Base-by-base conservation (phyloP, 2,888 invertebrate species). In the Pteria penguin region DNA sequence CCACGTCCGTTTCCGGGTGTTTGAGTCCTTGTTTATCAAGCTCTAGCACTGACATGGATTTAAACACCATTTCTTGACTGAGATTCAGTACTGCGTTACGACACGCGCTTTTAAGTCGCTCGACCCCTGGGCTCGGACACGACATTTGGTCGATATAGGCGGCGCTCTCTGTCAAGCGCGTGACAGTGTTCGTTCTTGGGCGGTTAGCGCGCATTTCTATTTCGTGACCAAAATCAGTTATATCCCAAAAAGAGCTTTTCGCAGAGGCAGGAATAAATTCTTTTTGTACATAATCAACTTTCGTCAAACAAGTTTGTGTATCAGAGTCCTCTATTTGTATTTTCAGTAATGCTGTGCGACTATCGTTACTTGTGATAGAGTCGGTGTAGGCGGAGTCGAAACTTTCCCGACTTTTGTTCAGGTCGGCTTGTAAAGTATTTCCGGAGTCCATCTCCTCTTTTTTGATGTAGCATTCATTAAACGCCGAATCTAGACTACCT, bases 71-170 rank as follows among this genome's bases (percentile, higher is more conserved):
- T 18, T 76, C 76, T 62, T 76, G 76, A 52, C 76, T 77, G 1
- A 77, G 62, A 26, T 52, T 69, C 18, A 73, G 27, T 2, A 77
- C 69, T 26, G 76, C 76, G 32, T 73, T 72, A 33, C 69, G 62
- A 52, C 76, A 77, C 1, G 68, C 69, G 29, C 76, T 67, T 33
- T 60, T 60, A n/a, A 77, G 36, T 18, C 76, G 33, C 11, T 62
- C 63, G 2, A 58, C 54, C 29, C 67, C 55, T 24, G 76, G 72
- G 29, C 65, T 65, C 11, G 69, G 73, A n/a, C 72, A 65, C 14
- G 58, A 52, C n/a, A 70, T 62, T 3, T 66, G 58, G 22, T 76
- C 76, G 4, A 77, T 77, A 36, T 77, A 77, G 26, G 76, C 76
- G 18, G 65, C 58, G 36, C 76, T 77, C 22, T 73, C 73, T 4